Evolutionary conservation across 2,797 vertebrate genomes (phyloP), one percentile per base, ranked within the genome.

Genomic region (Ctenopoma multispine): DNA sequence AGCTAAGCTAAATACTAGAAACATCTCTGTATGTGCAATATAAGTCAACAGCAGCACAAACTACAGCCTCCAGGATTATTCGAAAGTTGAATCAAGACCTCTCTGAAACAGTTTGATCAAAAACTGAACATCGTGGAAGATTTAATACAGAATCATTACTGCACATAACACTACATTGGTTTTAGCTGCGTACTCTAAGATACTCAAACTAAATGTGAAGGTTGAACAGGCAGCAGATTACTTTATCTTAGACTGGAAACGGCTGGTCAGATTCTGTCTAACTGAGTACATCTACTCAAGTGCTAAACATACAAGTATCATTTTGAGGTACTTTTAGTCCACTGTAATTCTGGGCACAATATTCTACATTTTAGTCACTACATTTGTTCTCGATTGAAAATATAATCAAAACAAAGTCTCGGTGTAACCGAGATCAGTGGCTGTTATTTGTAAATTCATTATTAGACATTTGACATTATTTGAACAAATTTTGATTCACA

Each of bases 181-280:
- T 85, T 77, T 41, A 38, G 13, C 18, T 6, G 2, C 4, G 34
- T 34, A 11, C 31, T 34, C 8, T 34, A 34, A 34, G 31, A 34
- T 3, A 34, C 34, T 34, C 34, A 34, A 34, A 9, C n/a, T 11
- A 4, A 7, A 65, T 27, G 31, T 51, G 27, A 69, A 69, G 29
- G 18, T 6, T 53, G n/a, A n/a, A n/a, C n/a, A n/a, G 61, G 50
- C 61, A 69, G 63, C 46, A 15, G 1, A 51, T 70, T 51, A 53
- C 36, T 24, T 65, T 59, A 67, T 41, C 24, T 63, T 50, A 57
- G 21, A 40, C 40, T 68, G 7, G 34, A 50, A 41, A 38, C 10
- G 4, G 29, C 4, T 40, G 14, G 18, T 55, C 1, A 31, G 23
- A 27, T 7, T 64, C 12, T 46, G n/a, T 59, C 10, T 34, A 34